Base-by-base conservation (phyloP, 2,113 vertebrate species). In the Saimiri boliviensis region DNA sequence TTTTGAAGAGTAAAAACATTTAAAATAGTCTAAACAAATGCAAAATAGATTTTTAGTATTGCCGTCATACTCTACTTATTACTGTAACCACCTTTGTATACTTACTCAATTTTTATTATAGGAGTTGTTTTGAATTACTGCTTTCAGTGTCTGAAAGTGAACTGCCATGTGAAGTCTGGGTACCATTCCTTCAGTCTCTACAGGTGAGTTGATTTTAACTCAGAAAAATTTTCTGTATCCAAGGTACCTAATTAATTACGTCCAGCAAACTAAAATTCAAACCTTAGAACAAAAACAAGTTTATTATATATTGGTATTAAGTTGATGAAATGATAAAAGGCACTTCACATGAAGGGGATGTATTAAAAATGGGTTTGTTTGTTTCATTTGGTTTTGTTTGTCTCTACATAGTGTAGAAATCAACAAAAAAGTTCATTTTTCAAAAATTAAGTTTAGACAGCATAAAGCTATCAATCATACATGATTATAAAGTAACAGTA, bases 71-170 rank as follows among this genome's bases (percentile, higher is more conserved):
- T 85, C 27, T 88, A 83, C 68, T 95, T 90, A 35, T 68, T 87
- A 49, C 68, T 70, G n/a, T 68, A 96, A 74, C 60, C 86, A 83
- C 83, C 21, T 86, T 93, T 98, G 63, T 89, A 49, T 97, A 89
- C 84, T 98, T 95, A 98, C 94, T 91, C 97, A 86, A 86, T 98
- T 96, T 93, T 83, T 97, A 89, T 98, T 99, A 47, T 98, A 99
- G 99, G 99, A 99, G 99, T 98, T 99, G 99, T 98, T 99, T 99
- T 99, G 99, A 99, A 97, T 98, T 99, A 97, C 97, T 99, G 94
- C 99, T 99, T 98, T 99, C 99, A 92, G 99, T 99, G 98, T 99
- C 99, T 99, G 99, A 99, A 98, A 99, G 99, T 98, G 99, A 99
- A 96, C 99, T 99, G 96, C 99, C 99, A 0, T 98, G 98, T 98